These are phyloP conservation scores for Akabosia matsudoensis DNA, from an alignment of 1,140 invertebrate genomes.

Conservation along the genomic window DNA sequence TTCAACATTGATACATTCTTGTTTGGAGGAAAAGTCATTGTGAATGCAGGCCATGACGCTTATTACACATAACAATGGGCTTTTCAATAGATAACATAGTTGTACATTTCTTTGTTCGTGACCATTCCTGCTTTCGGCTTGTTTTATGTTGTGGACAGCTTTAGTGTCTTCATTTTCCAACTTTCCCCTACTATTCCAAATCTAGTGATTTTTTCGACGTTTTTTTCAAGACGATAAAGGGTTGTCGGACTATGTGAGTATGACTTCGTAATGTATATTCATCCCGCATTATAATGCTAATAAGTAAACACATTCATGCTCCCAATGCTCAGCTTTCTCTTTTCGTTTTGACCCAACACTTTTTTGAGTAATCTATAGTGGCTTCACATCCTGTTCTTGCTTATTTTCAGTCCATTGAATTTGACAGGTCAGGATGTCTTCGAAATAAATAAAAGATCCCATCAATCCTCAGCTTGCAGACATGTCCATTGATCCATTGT, in stretches of 20 bases:
- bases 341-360: conserved; percentile 32
- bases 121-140: neutral
- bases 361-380: conserved; percentile 45
- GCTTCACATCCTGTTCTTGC: conserved; percentile 39
- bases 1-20: neutral
- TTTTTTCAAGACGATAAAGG: conserved; percentile 38
- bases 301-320: neutral
- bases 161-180: neutral
- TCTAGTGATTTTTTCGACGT: neutral
- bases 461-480: conserved; percentile 12
- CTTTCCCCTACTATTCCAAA: neutral
- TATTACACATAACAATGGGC: conserved; percentile 21
- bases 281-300: no score
- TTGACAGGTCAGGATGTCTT: conserved; percentile 40
- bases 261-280: no score
- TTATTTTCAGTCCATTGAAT: conserved; percentile 45
- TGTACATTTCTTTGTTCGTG: neutral
- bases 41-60: conserved; percentile 13
- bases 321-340: neutral
- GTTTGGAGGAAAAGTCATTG: neutral
- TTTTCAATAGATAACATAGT: neutral
- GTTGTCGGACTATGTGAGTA: no score
- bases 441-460: conserved; percentile 43
- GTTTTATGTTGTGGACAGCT: neutral
- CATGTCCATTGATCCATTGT: conserved; percentile 21